Conservation (phyloP, 2,113 vertebrate species). For the Carassius auratus region DNA sequence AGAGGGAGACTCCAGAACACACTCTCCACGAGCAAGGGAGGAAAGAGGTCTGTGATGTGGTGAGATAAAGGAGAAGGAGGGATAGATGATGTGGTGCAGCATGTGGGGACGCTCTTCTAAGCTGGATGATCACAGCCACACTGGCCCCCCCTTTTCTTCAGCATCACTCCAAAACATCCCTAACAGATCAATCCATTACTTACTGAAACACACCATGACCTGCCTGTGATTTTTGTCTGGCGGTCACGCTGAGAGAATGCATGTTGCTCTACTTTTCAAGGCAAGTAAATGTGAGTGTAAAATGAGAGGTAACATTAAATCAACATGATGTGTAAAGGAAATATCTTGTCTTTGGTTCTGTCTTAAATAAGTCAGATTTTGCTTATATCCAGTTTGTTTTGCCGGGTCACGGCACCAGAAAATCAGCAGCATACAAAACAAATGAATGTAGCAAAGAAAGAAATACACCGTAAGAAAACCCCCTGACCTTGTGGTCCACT, state of each 20-base stretch:
- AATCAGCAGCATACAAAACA: neutral
- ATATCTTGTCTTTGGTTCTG: neutral
- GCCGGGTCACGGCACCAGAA: neutral
- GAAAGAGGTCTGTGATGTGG: conserved; percentile 60
- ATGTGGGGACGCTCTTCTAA: conserved; percentile 42
- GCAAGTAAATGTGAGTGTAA: neutral
- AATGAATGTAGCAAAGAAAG: neutral
- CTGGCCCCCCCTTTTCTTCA: conserved; percentile 39
- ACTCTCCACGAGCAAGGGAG: conserved; percentile 60
- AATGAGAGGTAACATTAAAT: conserved; percentile 7
- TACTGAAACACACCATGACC: conserved; percentile 58
- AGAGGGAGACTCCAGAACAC: conserved; percentile 70
- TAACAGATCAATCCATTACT: conserved; percentile 67
- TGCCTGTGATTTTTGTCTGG: conserved; percentile 64
- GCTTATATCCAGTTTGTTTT: neutral
- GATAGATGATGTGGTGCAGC: conserved; percentile 55
- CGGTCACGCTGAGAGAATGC: conserved; percentile 62
- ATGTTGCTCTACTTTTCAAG: conserved; percentile 53
- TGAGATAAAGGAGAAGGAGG: conserved; percentile 49
- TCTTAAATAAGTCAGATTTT: neutral
- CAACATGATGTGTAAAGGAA: neutral
- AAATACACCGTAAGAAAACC: neutral
- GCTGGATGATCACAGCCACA: conserved; percentile 59
- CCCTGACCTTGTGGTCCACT: neutral
- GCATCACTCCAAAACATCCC: conserved; percentile 44